phyloP scores from a whole-genome alignment of 2,888 invertebrate species.

The Diabrotica balteata region DNA sequence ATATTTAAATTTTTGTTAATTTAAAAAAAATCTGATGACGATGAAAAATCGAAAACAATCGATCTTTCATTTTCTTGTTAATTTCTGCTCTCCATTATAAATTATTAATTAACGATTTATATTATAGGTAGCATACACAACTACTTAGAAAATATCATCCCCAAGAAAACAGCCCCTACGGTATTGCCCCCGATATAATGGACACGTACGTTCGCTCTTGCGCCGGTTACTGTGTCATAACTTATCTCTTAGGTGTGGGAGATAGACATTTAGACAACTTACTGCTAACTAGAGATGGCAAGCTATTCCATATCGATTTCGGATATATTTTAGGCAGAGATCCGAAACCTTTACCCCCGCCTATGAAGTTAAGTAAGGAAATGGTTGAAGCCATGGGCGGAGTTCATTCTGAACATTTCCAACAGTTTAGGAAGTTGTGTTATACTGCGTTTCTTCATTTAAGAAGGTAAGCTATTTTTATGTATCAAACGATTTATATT shows the following conservation, averaged over 20 bases:
- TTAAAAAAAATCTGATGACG: too few relatives aligned
- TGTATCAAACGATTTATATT: too few relatives aligned
- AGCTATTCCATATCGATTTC: slow-evolving; percentile 97
- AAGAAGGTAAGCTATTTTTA: slow-evolving; percentile 67
- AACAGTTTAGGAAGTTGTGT: slow-evolving; percentile 92
- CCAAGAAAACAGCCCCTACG: slow-evolving; percentile 85
- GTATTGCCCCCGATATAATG: slow-evolving; percentile 93
- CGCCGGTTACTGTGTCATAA: slow-evolving; percentile 98
- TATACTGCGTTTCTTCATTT: slow-evolving; percentile 96
- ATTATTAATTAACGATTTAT: neutral
- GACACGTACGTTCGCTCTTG: slow-evolving; percentile 96
- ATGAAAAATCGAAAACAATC: too few relatives aligned
- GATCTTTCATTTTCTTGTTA: neutral
- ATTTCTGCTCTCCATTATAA: neutral
- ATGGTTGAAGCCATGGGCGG: slow-evolving; percentile 99
- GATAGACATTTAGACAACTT: slow-evolving; percentile 98
- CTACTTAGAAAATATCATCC: slow-evolving; percentile 89
- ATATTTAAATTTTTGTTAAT: neutral
- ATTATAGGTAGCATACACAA: slow-evolving; percentile 86
- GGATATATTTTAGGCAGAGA: slow-evolving; percentile 97
- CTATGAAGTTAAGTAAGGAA: slow-evolving; percentile 98
- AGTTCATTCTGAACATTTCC: slow-evolving; percentile 88
- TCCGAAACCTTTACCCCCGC: slow-evolving; percentile 98
- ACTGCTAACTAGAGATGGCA: slow-evolving; percentile 87
- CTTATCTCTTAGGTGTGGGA: slow-evolving; percentile 95